phyloP scores from a whole-genome alignment of 2,888 invertebrate genomes.

The Sesia apiformis region DNA sequence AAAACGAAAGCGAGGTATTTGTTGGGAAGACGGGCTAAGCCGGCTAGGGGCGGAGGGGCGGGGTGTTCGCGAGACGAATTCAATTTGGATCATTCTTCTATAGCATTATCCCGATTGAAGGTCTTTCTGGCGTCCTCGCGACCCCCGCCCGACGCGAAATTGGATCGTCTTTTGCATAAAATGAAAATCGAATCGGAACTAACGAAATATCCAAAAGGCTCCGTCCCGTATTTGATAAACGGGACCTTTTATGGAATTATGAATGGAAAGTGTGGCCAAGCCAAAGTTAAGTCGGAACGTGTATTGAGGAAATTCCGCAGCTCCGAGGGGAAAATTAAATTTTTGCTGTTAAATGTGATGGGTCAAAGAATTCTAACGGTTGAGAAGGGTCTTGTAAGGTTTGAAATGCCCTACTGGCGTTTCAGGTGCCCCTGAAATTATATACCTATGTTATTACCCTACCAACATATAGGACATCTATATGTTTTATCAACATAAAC shows the following conservation, averaged over 20 bases:
- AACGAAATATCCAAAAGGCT: slow-evolving; percentile 52
- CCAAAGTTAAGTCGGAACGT: slow-evolving; percentile 5
- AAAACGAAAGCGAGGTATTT: slow-evolving; percentile 37
- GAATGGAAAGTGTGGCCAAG: slow-evolving; percentile 12
- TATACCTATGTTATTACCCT: background rate
- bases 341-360: slow-evolving; percentile 4
- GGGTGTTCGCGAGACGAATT: slow-evolving; percentile 41
- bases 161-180: slow-evolving; percentile 70
- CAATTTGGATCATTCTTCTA: slow-evolving; percentile 71
- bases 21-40: slow-evolving; percentile 23
- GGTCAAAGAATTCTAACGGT: slow-evolving; percentile 4
- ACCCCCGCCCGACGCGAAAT: slow-evolving; percentile 38
- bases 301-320: background rate
- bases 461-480: no score
- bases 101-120: slow-evolving; percentile 62
- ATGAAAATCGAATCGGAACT: slow-evolving; percentile 64
- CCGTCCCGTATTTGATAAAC: slow-evolving; percentile 27
- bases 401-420: background rate
- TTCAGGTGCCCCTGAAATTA: background rate
- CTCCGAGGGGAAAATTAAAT: slow-evolving; percentile 5
- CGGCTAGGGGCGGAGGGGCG: slow-evolving; percentile 22
- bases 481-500: no score
- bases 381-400: background rate
- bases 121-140: slow-evolving; percentile 22
- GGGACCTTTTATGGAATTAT: slow-evolving; percentile 37